These are phyloP conservation scores for Steinernema feltiae DNA, from an alignment of 1,140 invertebrate species.

Conservation along the genomic window DNA sequence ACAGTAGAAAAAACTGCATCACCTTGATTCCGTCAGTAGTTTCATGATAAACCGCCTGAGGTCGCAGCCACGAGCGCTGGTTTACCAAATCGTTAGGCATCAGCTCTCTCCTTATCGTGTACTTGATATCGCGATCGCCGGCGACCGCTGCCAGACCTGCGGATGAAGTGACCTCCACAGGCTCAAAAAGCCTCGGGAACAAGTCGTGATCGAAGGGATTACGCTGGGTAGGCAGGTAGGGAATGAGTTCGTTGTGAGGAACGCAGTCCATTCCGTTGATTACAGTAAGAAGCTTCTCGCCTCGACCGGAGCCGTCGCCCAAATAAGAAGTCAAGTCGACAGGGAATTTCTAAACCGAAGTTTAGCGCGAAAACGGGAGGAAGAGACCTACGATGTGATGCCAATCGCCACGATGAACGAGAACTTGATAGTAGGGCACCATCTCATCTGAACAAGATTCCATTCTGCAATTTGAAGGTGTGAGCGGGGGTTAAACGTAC, in stretches of 20 bases:
- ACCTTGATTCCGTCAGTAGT: slow-evolving; percentile 37
- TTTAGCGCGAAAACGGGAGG: slow-evolving; percentile 11
- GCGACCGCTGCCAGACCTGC: not conserved
- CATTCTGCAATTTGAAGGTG: slow-evolving; percentile 5
- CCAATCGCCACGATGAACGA: slow-evolving; percentile 50
- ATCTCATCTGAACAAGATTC: slow-evolving; percentile 28
- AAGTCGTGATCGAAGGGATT: slow-evolving; percentile 42
- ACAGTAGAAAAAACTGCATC: too few species aligned
- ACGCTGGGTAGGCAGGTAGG: slow-evolving; percentile 28
- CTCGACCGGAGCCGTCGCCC: slow-evolving; percentile 21
- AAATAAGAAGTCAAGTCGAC: slow-evolving; percentile 48
- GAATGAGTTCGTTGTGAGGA: slow-evolving; percentile 47
- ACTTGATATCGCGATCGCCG: slow-evolving; percentile 17
- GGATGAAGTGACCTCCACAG: slow-evolving; percentile 16
- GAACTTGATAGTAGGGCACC: slow-evolving; percentile 48
- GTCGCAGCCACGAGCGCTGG: slow-evolving; percentile 38
- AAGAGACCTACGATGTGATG: slow-evolving; percentile 37
- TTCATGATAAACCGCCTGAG: slow-evolving; percentile 36
- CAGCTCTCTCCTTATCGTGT: slow-evolving; percentile 26
- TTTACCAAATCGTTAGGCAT: slow-evolving; percentile 25
- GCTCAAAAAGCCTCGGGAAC: slow-evolving; percentile 37
- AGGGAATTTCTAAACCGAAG: slow-evolving; percentile 38
- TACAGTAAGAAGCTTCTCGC: slow-evolving; percentile 38
- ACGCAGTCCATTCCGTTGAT: slow-evolving; percentile 54
- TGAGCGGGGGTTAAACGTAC: not conserved